These are phyloP conservation scores for Pterobdella sp. DNA, from an alignment of 2,888 invertebrate genomes.

Conservation along the genomic window DNA sequence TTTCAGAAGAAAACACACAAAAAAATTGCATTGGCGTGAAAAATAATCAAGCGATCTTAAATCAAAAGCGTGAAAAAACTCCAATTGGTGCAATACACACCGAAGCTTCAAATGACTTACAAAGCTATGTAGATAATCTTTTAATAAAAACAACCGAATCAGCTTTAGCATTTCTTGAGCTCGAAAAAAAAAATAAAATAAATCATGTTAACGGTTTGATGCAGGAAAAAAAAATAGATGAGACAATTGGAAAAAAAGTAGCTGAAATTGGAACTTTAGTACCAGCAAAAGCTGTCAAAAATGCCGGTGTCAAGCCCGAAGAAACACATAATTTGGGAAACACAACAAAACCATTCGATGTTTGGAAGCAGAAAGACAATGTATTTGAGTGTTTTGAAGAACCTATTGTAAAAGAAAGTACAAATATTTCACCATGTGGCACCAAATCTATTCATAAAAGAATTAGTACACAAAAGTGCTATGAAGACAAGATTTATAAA, in stretches of 20 bases:
- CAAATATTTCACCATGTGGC: slow-evolving; percentile 11
- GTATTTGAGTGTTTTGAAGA: slow-evolving; percentile 28
- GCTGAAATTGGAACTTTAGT: neutral
- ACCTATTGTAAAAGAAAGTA: slow-evolving; percentile 26
- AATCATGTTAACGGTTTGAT: neutral
- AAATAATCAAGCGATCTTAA: too few species aligned
- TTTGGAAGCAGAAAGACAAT: neutral
- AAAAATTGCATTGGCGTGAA: too few species aligned
- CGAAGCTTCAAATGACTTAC: neutral
- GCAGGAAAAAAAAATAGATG: slow-evolving; percentile 3
- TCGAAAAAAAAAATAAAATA: neutral
- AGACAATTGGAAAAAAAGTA: neutral
- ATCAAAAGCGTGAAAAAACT: neutral
- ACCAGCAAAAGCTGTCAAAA: neutral
- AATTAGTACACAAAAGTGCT: slow-evolving; percentile 23
- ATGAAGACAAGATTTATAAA: slow-evolving; percentile 24
- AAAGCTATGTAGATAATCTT: neutral
- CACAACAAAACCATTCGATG: neutral
- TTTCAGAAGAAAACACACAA: too few species aligned
- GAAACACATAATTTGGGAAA: neutral
- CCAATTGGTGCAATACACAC: neutral
- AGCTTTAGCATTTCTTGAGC: neutral
- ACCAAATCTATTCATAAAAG: slow-evolving; percentile 21
- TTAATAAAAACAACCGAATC: neutral
- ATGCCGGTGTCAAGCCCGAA: neutral